Percentiles rank a stretch among this genome's conserved stretches.
Evolutionary conservation across 2,888 invertebrate genomes (phyloP).

Genomic region (Blastobasis adustella): DNA sequence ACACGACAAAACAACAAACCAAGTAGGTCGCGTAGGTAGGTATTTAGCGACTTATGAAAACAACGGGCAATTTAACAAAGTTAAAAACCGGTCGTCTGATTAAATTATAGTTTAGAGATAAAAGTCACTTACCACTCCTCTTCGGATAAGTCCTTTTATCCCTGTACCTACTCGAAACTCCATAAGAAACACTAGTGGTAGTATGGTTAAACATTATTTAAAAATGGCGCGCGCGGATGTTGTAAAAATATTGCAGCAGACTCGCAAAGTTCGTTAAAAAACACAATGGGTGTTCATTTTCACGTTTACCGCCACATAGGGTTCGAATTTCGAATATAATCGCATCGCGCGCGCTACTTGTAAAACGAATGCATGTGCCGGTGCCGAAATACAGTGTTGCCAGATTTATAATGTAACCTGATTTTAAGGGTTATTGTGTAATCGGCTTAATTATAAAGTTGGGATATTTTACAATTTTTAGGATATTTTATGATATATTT

Average conservation of each 20-base stretch:
- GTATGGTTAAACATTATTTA: conserved; percentile 50
- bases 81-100: too few species aligned
- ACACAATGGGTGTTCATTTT: conserved; percentile 14
- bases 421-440: not conserved
- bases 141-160: conserved; percentile 15
- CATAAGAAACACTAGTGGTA: conserved; percentile 30
- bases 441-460: not conserved
- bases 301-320: conserved; percentile 32
- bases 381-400: conserved; percentile 36
- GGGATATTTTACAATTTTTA: too few species aligned
- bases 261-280: conserved; percentile 20
- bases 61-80: too few species aligned
- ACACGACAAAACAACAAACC: too few species aligned
- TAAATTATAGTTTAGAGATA: too few species aligned
- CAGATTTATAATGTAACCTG: conserved; percentile 6
- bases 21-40: too few species aligned
- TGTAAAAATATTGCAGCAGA: conserved; percentile 1
- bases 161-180: conserved; percentile 29
- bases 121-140: not conserved
- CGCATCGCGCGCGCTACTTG: conserved; percentile 28
- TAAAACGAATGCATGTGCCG: conserved; percentile 38
- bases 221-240: not conserved
- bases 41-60: too few species aligned
- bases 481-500: too few species aligned
- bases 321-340: conserved; percentile 31